A percentile compares a stretch with the other conserved stretches of the same genome.
Conservation (phyloP, 2,888 invertebrate species). For the Theretra japonica region DNA sequence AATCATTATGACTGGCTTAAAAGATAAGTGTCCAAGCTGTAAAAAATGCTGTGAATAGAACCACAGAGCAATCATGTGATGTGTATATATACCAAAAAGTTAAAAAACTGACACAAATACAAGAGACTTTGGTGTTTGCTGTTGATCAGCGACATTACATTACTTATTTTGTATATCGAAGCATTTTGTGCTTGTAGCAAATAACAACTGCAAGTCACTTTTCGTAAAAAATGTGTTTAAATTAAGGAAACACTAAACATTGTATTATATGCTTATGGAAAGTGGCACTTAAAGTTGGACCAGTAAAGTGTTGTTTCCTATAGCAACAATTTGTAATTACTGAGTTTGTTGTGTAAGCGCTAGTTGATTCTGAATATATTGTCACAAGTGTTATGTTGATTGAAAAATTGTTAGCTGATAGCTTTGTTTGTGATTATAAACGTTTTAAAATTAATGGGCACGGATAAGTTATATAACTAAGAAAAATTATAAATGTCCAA, state of each 20-base stretch:
- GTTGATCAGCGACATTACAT: background rate
- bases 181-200: conserved; percentile 6
- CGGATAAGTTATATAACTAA: background rate
- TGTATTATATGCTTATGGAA: conserved; percentile 5
- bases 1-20: conserved; percentile 2
- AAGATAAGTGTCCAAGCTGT: background rate
- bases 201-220: background rate
- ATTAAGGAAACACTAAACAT: background rate
- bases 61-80: conserved; percentile 12
- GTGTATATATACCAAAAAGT: conserved; percentile 1
- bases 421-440: conserved; percentile 2
- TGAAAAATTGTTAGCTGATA: background rate
- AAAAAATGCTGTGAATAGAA: background rate
- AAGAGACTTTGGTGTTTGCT: background rate
- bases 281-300: background rate
- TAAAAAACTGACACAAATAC: background rate
- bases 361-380: background rate
- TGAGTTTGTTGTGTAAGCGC: background rate
- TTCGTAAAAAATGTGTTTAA: background rate
- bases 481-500: too few species aligned
- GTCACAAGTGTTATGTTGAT: conserved; percentile 6
- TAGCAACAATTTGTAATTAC: background rate
- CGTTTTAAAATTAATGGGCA: background rate
- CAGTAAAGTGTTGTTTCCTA: background rate
- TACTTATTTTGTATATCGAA: background rate